Evolutionary conservation across 1,140 invertebrate genomes (phyloP), one percentile per base, ranked within the genome.

Genomic region (Hylaeus anthracinus): DNA sequence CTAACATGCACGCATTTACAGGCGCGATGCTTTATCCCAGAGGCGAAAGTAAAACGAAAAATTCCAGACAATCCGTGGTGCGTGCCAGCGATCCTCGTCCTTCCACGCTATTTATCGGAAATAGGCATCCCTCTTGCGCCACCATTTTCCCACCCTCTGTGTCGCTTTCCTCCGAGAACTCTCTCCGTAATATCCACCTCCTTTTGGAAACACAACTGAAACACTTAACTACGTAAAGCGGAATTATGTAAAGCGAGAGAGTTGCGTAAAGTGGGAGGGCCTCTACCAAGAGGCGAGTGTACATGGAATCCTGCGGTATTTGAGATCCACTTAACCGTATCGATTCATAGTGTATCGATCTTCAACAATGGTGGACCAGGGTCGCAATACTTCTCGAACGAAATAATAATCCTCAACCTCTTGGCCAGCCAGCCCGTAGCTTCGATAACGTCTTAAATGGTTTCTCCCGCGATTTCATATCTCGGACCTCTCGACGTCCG

Each of bases 71-170:
- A 65, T 67, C 70, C 72, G 12, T 39, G 63, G 61, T 72, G 80
- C 80, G 75, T 82, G 41, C 71, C 41, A 81, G 60, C 74, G 55
- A 10, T 58, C 69, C 39, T 70, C 48, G 37, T 77, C 81, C 82
- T 86, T 86, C 75, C 72, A 45, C 72, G 53, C 80, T 86, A 83
- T 86, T 86, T 86, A n/a, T 8, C 58, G 58, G 67, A 75, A 86
- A 86, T 82, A 63, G 67, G 41, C 69, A 72, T 70, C 51, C 70
- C 71, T 72, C 67, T 64, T 6, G 3, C 74, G 63, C 10, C 14
- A 26, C 41, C 37, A 37, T 55, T 74, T 71, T 53, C 48, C 1
- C n/a, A 41, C 55, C 12, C 3, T n/a, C 12, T 14, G 26, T 9
- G 37, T 12, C n/a, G 63, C 56, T 37, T 48, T 14, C 6, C 4